Conservation (phyloP, 1,140 invertebrate species). For the Drosophila kikkawai region DNA sequence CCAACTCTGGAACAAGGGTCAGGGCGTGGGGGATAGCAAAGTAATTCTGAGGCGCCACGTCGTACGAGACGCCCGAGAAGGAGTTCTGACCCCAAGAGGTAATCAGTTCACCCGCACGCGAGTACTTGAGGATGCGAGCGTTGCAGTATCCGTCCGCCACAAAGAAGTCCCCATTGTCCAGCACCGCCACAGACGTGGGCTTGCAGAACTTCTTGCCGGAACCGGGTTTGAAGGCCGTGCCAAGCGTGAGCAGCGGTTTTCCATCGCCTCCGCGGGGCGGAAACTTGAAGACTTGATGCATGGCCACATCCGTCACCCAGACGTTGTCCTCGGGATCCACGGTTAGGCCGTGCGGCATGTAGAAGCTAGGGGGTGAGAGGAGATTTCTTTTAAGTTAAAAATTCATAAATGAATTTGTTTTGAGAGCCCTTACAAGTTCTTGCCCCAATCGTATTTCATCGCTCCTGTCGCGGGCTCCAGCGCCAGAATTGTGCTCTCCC, state of each 20-base stretch:
- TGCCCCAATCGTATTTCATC: conserved; percentile 91
- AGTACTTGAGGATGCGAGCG: conserved; percentile 94
- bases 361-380: conserved; percentile 89
- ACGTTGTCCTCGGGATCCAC: conserved; percentile 93
- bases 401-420: neutral
- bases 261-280: conserved; percentile 84
- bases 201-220: conserved; percentile 96
- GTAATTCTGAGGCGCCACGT: conserved; percentile 86
- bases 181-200: conserved; percentile 95
- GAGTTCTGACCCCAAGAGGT: conserved; percentile 88
- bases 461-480: conserved; percentile 90
- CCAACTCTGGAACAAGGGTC: conserved; percentile 90
- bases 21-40: conserved; percentile 94
- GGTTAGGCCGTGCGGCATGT: conserved; percentile 96
- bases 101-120: conserved; percentile 89
- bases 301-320: conserved; percentile 95
- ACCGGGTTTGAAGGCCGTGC: conserved; percentile 91
- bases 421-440: conserved; percentile 87
- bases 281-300: conserved; percentile 96
- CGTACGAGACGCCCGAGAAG: conserved; percentile 69
- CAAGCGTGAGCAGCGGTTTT: conserved; percentile 85
- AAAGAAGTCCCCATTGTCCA: conserved; percentile 94
- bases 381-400: neutral
- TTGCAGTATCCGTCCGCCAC: conserved; percentile 98
- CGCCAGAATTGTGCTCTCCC: conserved; percentile 90